A percentile compares a stretch with the other conserved stretches of the same genome.
Conservation (phyloP, 2,797 vertebrate species). For the Phyllotis vaccarum region DNA sequence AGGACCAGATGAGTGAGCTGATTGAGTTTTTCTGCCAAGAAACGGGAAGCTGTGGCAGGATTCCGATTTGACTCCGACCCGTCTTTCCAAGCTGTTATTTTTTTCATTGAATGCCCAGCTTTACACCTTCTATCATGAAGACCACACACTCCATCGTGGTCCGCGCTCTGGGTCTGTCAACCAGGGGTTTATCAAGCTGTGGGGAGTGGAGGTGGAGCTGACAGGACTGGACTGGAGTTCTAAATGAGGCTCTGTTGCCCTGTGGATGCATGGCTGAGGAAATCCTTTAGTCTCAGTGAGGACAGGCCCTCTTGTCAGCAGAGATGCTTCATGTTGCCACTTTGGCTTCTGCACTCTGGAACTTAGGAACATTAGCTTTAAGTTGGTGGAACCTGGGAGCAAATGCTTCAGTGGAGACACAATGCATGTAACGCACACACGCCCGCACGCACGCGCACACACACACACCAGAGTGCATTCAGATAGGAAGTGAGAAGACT, state of each 20-base stretch:
- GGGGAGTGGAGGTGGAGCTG: neutral
- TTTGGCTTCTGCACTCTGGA: neutral
- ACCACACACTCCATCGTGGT: neutral
- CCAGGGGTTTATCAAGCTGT: too few species aligned
- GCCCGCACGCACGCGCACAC: accelerated
- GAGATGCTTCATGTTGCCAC: neutral
- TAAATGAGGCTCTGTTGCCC: neutral
- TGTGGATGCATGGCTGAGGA: neutral
- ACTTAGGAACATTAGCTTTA: neutral
- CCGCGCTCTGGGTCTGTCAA: accelerated
- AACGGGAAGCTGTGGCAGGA: neutral
- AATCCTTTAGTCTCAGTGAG: neutral
- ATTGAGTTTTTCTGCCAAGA: conserved; percentile 23
- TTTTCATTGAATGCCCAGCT: neutral
- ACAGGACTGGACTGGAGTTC: too few species aligned
- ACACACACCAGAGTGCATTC: accelerated
- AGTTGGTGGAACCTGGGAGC: neutral
- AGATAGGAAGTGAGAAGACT: neutral
- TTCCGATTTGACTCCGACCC: neutral
- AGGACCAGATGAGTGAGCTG: neutral
- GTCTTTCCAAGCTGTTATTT: neutral
- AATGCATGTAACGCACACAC: accelerated
- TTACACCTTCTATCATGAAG: neutral
- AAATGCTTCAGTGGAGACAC: neutral
- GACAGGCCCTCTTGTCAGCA: neutral